These are phyloP conservation scores for Torymus tubicola DNA, from an alignment of 2,888 invertebrate species.

Conservation along the genomic window DNA sequence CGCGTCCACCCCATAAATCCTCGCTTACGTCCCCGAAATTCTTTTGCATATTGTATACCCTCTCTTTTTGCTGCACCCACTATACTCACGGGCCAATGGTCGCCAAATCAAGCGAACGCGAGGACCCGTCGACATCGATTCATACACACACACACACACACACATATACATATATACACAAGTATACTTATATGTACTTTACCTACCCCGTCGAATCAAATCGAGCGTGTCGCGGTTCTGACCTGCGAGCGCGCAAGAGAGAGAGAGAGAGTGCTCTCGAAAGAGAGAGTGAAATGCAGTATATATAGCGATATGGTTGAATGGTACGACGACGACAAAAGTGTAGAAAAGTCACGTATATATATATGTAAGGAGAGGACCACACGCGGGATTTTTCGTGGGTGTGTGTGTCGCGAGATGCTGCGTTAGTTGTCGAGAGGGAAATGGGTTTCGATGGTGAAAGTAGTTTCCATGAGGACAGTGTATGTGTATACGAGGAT, in stretches of 20 bases:
- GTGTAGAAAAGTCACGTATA: not conserved
- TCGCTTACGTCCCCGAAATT: not conserved
- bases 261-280: slow-evolving; percentile 10
- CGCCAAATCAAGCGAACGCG: not conserved
- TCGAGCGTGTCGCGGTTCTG: slow-evolving; percentile 46
- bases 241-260: slow-evolving; percentile 36
- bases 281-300: not conserved
- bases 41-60: slow-evolving; percentile 3
- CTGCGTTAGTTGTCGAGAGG: too few species aligned
- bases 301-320: not conserved
- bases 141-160: not conserved
- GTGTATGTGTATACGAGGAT: too few species aligned
- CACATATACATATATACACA: not conserved
- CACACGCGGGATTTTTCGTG: not conserved
- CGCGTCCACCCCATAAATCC: not conserved
- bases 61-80: too few species aligned
- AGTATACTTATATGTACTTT: too few species aligned
- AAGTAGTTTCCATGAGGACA: too few species aligned
- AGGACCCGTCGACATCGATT: not conserved
- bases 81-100: not conserved
- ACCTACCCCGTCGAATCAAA: slow-evolving; percentile 34
- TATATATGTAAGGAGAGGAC: not conserved
- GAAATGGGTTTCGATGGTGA: too few species aligned
- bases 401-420: not conserved
- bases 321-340: not conserved